Base-by-base conservation (phyloP, 92 coral and sea anemone species). In the Siderastrea siderea region DNA sequence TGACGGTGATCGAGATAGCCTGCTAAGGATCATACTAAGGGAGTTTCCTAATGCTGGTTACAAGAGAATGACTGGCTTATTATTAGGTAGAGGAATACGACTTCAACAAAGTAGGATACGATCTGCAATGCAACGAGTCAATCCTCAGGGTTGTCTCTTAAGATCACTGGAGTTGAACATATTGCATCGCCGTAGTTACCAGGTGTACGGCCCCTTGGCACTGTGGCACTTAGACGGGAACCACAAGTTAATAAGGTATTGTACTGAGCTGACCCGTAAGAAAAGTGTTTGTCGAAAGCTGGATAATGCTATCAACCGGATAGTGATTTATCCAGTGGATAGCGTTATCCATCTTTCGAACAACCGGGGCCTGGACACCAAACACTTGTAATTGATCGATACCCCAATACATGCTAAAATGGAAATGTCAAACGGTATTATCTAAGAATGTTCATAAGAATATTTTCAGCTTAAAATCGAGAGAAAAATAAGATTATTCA, bases 61-160 rank as follows among this genome's bases (percentile, higher is more conserved):
- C 80, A 88, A 68, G 78, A 72, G 91, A 53, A 88, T 88, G 91
- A 88, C 91, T 38, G 91, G 91, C n/a, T 74, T 81, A 64, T 63
- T 88, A 65, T 53, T 47, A 47, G 80, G 82, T 81, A 82, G 88
- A 55, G 86, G 86, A 71, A 71, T 71, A 71, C 75, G 81, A 75
- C 75, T 83, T 26, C 88, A 89, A 54, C 92, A 89, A 83, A 51
- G 53, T 2, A 51, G 79, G 84, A 69, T 89, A 60, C 88, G 88
- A 13, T 62, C 54, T 59, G 83, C 90, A n/a, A 79, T 88, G 88
- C 92, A 71, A 17, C 74, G 87, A 53, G 91, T 88, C 14, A 72
- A 88, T 71, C 91, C 91, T 12, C 74, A 81, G 54, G 91, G 91
- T 14, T 55, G 73, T 12, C 73, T 80, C 62, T 71, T 88, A 68